Conservation (phyloP, 1,140 invertebrate species). For the Harpegnathos saltator region DNA sequence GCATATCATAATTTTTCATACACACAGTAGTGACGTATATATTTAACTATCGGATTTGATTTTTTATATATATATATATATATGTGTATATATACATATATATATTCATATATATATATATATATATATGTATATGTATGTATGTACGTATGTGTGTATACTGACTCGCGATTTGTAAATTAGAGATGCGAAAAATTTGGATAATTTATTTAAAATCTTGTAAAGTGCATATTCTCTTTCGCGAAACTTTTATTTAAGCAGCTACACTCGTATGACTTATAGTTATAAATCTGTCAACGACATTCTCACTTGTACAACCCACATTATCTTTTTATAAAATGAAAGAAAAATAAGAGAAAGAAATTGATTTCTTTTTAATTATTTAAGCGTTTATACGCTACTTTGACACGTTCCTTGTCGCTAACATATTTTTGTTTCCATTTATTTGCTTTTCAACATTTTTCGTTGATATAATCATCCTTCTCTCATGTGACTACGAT, state of each 20-base stretch:
- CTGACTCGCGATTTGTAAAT: constrained; percentile 43
- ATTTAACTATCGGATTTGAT: constrained; percentile 45
- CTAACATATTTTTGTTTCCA: constrained; percentile 5
- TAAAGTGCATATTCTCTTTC: constrained; percentile 65
- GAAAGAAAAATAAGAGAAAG: not conserved
- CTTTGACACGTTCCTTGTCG: not conserved
- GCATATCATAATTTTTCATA: constrained; percentile 73
- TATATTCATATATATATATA: too few relatives aligned
- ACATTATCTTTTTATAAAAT: constrained; percentile 31
- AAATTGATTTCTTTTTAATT: constrained; percentile 24
- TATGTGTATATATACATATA: too few relatives aligned
- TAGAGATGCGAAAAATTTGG: constrained; percentile 28
- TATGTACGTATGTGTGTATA: constrained; percentile 26
- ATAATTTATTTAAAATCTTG: constrained; percentile 66
- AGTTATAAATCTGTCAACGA: constrained; percentile 15
- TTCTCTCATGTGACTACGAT: not conserved
- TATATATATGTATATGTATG: too few relatives aligned
- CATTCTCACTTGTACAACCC: constrained; percentile 16
- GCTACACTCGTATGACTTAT: constrained; percentile 48
- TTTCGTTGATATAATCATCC: not conserved
- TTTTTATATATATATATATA: too few relatives aligned
- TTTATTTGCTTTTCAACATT: constrained; percentile 2
- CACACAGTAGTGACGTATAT: constrained; percentile 38
- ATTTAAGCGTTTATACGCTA: not conserved
- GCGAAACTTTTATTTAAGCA: constrained; percentile 62